These are phyloP conservation scores for Hesperia comma DNA, from an alignment of 2,888 invertebrate genomes.

Conservation along the genomic window DNA sequence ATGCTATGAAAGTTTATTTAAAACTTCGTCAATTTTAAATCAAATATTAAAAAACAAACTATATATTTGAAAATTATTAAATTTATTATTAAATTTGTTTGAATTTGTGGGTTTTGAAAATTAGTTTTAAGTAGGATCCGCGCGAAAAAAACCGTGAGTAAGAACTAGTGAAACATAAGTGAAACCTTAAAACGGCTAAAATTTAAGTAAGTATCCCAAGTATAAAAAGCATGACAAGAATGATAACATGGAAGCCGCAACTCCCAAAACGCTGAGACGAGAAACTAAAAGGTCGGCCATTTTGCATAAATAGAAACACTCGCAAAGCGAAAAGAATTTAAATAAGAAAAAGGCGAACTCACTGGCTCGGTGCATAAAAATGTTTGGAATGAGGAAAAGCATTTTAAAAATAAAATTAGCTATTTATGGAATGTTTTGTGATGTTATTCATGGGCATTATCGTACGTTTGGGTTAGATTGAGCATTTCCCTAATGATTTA, in stretches of 20 bases:
- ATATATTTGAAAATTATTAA: too few species aligned
- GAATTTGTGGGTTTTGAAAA: too few species aligned
- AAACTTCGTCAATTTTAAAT: too few species aligned
- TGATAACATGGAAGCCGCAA: constrained; percentile 19
- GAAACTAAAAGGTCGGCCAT: constrained; percentile 36
- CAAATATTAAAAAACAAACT: too few species aligned
- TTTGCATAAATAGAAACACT: constrained; percentile 34
- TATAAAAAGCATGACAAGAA: constrained; percentile 12
- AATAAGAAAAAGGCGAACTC: constrained; percentile 31
- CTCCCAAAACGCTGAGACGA: constrained; percentile 26
- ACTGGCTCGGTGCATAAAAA: constrained; percentile 24
- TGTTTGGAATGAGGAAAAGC: constrained; percentile 17
- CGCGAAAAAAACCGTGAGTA: too few species aligned
- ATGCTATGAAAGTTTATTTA: too few species aligned
- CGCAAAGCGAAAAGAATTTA: constrained; percentile 38
- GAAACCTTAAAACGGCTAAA: not conserved
- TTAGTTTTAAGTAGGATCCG: too few species aligned
- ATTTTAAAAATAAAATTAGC: constrained; percentile 7
- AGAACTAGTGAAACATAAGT: too few species aligned
- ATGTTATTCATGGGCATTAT: too few species aligned
- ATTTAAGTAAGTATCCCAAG: not conserved
- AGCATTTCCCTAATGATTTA: too few species aligned
- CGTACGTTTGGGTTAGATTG: too few species aligned
- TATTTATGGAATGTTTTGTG: not conserved
- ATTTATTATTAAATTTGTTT: too few species aligned